Evolutionary conservation across 2,113 vertebrate genomes (phyloP), one percentile per base, ranked within the genome.

Genomic region (Oriolus oriolus): DNA sequence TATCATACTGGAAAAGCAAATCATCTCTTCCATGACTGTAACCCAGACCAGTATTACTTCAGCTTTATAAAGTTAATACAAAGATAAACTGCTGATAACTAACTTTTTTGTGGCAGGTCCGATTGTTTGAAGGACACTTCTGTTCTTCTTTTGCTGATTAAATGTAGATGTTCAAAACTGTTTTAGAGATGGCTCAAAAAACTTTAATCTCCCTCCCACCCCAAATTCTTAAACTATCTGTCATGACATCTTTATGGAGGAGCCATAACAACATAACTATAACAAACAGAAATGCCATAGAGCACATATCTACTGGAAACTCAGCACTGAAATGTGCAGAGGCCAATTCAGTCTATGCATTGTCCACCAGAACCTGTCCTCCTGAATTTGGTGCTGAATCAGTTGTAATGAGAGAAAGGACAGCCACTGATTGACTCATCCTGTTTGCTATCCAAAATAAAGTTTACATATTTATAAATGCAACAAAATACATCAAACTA

Each of bases 321-420:
- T 47, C 44, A n/a, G 70, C 18, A 30, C 30, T 27, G 9, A 31
- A 86, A 47, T 11, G 23, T 6, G 16, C 11, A 65, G 35, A 65
- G 63, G 13, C 18, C 68, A 63, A 13, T 45, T 39, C 0, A 4
- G 7, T 42, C 37, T 26, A 16, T 6, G 9, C 16, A 37, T 0
- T 17, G 41, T 26, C 31, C 61, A 79, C 37, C 28, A 87, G 20
- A 76, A 13, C 15, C 35, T 54, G 20, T 22, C 15, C 33, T 64
- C 27, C 53, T 52, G 26, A 47, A 76, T 60, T 23, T 47, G 69
- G 7, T 44, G 15, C 27, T 3, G 0, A 89, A 69, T 8, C 4
- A 23, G 7, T 10, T 33, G 23, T 11, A 78, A 31, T 9, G 21
- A 49, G 6, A 69, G 31, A 60, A 90, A 63, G 6, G 13, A 60